phyloP scores from a whole-genome alignment of 2,113 vertebrate species.

The Sigmodon hispidus region DNA sequence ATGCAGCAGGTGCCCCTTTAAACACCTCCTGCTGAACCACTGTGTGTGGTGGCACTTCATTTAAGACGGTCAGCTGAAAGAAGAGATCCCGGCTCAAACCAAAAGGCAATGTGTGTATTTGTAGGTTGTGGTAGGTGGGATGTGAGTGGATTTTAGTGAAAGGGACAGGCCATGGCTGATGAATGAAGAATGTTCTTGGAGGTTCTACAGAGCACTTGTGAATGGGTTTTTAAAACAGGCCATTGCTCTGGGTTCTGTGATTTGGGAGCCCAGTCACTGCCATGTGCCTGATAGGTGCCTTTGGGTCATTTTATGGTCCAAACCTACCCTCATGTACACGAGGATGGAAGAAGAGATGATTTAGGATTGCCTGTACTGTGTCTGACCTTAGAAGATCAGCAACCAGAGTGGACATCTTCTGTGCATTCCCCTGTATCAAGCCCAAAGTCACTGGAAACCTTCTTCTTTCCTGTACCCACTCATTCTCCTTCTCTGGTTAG shows the following conservation, averaged over 20 bases:
- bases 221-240: neutral
- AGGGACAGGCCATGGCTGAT: neutral
- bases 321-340: neutral
- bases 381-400: neutral
- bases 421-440: neutral
- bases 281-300: neutral
- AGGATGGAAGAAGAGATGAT: neutral
- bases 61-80: conserved; percentile 31
- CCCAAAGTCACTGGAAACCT: neutral
- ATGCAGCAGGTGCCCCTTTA: neutral
- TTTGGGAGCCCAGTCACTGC: neutral
- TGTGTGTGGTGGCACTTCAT: neutral
- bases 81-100: neutral
- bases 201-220: neutral
- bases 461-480: no score
- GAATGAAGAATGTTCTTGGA: neutral
- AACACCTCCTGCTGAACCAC: neutral
- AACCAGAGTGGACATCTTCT: neutral
- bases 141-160: neutral
- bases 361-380: neutral
- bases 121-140: no score
- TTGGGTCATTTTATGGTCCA: neutral
- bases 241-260: neutral
- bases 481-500: neutral
- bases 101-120: neutral